phyloP scores from a whole-genome alignment of 2,113 vertebrate genomes.

The Neopipo cinnamomea region DNA sequence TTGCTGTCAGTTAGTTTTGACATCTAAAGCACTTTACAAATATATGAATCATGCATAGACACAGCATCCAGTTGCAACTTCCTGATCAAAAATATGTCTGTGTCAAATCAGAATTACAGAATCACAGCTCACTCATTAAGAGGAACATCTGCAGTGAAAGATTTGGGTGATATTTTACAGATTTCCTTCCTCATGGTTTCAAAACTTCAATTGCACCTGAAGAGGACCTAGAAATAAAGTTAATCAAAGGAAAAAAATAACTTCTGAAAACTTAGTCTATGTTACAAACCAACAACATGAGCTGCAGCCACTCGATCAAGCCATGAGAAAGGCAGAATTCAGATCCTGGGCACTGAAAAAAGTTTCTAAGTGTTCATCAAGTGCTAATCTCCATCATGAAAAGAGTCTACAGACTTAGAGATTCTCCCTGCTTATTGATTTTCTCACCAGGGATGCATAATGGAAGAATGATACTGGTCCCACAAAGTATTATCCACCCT shows the following conservation, averaged over 20 bases:
- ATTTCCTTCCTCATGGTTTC: not conserved
- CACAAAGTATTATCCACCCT: not conserved
- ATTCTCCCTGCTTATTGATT: conserved; percentile 1
- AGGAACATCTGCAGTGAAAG: not conserved
- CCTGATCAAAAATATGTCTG: not conserved
- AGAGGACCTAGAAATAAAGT: not conserved
- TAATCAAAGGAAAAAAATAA: not conserved
- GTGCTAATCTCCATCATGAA: not conserved
- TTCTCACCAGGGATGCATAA: conserved; percentile 22
- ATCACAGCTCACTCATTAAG: not conserved
- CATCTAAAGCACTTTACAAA: not conserved
- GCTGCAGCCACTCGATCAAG: not conserved
- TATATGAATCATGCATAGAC: not conserved
- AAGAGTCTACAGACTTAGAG: not conserved
- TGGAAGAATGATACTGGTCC: conserved; percentile 6
- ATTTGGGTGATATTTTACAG: not conserved
- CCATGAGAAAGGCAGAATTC: not conserved
- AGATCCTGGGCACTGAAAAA: not conserved
- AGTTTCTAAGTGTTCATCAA: not conserved
- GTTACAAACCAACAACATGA: not conserved
- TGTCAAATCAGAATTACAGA: not conserved
- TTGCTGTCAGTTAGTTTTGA: not conserved
- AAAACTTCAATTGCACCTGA: not conserved
- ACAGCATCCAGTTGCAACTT: not conserved
- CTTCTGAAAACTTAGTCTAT: not conserved